Base-by-base conservation (phyloP, 1,140 invertebrate species). In the Ridgeia piscesae region DNA sequence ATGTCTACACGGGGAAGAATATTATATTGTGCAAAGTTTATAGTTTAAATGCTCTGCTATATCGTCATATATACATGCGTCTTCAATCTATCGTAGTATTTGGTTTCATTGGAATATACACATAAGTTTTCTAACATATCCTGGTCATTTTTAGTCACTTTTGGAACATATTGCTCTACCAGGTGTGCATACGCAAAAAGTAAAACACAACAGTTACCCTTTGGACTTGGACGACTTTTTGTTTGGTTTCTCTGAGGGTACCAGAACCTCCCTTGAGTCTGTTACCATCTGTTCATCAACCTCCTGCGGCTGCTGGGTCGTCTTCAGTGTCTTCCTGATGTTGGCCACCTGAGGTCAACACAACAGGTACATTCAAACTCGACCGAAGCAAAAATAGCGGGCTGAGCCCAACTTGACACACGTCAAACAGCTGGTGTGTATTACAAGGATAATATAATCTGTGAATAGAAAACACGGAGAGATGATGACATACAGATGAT, bases 301-400 rank as follows among this genome's bases (percentile, higher is more conserved):
- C 91, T 95, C 95, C 77, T 95, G 93, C 58, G 94, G 94, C 88
- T 95, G 95, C 88, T 95, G 95, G n/a, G 94, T 95, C 35, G 97
- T 97, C 95, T 98, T 98, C 33, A 98, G 95, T 9, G 97, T 97
- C 95, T 98, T 98, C 96, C 98, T 98, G 92, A 98, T 97, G 95
- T 97, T 98, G 48, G 96, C 94, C 92, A 98, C 97, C 97, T 98
- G 95, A 4, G 95, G 95, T 89, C 34, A 94, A 94, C 90, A 93
- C 33, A 58, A n/a, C n/a, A n/a, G n/a, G n/a, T n/a, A 35, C 89
- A 21, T 17, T 77, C 58, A 77, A 77, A 77, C 58, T 77, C 17
- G 2, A 77, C 58, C 27, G 27, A 21, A 77, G 58, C 58, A 77
- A 77, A 9, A 77, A 77, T 77, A 27, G 58, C 58, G 2, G 58